phyloP scores from a whole-genome alignment of 1,140 invertebrate species.

The Trigoniulus corallinus region DNA sequence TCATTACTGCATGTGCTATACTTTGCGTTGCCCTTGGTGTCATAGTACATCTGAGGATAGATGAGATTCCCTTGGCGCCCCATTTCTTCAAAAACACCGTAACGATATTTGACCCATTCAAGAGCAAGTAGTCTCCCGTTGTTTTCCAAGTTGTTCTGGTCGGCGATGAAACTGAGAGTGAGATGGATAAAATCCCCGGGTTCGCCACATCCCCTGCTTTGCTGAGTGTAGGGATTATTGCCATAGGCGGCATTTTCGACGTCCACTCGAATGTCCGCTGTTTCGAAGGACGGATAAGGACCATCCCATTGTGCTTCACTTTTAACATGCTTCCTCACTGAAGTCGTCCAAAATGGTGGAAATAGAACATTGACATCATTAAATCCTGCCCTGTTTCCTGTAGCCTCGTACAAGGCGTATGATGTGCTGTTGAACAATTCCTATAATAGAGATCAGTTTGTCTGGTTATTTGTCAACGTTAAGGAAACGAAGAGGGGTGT shows the following conservation, averaged over 20 bases:
- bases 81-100: conserved; percentile 50
- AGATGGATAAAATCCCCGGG: not conserved
- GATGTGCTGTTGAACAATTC: not conserved
- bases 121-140: conserved; percentile 8
- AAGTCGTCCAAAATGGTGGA: not conserved
- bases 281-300: not conserved
- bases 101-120: conserved; percentile 47
- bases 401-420: not conserved
- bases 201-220: not conserved
- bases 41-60: conserved; percentile 29
- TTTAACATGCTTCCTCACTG: not conserved
- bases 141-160: not conserved
- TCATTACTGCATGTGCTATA: not conserved
- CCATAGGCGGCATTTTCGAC: not conserved
- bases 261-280: not conserved
- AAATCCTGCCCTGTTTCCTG: not conserved
- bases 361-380: not conserved
- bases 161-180: not conserved
- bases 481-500: no score
- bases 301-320: not conserved
- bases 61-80: conserved; percentile 33
- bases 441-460: not conserved
- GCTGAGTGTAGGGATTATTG: not conserved
- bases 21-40: not conserved
- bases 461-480: not conserved